Conservation (phyloP, 2,113 vertebrate species). For the Fulmarus glacialis region DNA sequence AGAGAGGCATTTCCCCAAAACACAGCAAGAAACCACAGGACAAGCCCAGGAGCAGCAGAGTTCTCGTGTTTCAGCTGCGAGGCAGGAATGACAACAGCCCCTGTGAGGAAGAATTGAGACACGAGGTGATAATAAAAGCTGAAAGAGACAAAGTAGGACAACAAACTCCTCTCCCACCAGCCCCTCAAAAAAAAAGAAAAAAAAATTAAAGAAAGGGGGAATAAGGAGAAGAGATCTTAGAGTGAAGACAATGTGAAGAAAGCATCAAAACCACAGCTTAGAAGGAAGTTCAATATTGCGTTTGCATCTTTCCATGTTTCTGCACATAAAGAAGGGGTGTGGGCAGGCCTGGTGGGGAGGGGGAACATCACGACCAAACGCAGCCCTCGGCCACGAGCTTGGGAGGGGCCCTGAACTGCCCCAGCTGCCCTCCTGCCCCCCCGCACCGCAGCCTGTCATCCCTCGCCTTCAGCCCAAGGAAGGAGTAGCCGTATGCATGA, state of each 20-base stretch:
- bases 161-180: not conserved
- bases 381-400: rapidly evolving
- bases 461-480: conserved; percentile 37
- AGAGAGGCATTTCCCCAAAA: not conserved
- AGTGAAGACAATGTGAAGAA: not conserved
- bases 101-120: not conserved
- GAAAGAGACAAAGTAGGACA: not conserved
- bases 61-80: not conserved
- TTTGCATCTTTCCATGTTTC: not conserved
- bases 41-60: not conserved
- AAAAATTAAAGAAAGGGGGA: not conserved
- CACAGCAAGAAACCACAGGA: not conserved
- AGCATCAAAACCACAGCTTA: not conserved
- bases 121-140: not conserved
- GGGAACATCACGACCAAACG: rapidly evolving
- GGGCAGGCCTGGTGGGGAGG: not conserved
- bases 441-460: not conserved
- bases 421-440: not conserved
- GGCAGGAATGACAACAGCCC: not conserved
- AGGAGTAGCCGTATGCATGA: conserved; percentile 17
- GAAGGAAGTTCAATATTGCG: not conserved
- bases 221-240: not conserved
- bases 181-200: too few species aligned
- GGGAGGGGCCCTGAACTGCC: not conserved
- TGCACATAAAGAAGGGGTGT: too few species aligned